These are phyloP conservation scores for Notarius lentiginosus DNA, from an alignment of 2,113 vertebrate species.

Conservation along the genomic window DNA sequence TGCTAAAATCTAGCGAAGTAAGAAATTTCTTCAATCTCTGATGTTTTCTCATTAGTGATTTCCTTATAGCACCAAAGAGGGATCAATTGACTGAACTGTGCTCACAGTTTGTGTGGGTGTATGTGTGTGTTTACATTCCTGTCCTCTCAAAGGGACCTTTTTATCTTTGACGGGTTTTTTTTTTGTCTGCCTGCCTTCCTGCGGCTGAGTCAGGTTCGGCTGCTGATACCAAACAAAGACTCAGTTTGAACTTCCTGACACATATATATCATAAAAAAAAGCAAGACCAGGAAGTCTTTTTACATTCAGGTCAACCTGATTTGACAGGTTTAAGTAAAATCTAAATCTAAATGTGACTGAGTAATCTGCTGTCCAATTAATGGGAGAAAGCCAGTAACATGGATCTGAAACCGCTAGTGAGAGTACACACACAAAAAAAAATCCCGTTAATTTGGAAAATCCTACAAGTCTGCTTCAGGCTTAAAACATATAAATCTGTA, in stretches of 20 bases:
- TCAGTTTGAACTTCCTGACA: slow-evolving; percentile 72
- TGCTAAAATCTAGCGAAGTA: slow-evolving; percentile 36
- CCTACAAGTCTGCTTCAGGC: slow-evolving; percentile 8
- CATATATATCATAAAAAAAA: slow-evolving; percentile 69
- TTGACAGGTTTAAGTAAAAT: slow-evolving; percentile 73
- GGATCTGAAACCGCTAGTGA: slow-evolving; percentile 17
- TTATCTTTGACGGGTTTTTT: slow-evolving; percentile 62
- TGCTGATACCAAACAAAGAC: slow-evolving; percentile 72
- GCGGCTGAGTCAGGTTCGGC: slow-evolving; percentile 68
- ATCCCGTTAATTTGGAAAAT: slow-evolving; percentile 6
- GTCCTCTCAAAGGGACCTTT: slow-evolving; percentile 72
- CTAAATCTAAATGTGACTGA: slow-evolving; percentile 69
- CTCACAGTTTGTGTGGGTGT: slow-evolving; percentile 58
- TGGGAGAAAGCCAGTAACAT: slow-evolving; percentile 23
- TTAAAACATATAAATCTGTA: slow-evolving; percentile 21
- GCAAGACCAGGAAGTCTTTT: slow-evolving; percentile 68
- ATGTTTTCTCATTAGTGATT: slow-evolving; percentile 59
- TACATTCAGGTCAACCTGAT: slow-evolving; percentile 80
- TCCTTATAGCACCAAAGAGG: slow-evolving; percentile 76
- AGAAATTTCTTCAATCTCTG: slow-evolving; percentile 53
- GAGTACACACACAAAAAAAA: not conserved
- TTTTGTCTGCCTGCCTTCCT: slow-evolving; percentile 60
- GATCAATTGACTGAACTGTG: slow-evolving; percentile 57
- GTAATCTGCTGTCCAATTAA: slow-evolving; percentile 65
- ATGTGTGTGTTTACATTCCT: slow-evolving; percentile 76